These are phyloP conservation scores for Glossophaga mutica DNA, from an alignment of 2,797 vertebrate genomes.

Conservation along the genomic window DNA sequence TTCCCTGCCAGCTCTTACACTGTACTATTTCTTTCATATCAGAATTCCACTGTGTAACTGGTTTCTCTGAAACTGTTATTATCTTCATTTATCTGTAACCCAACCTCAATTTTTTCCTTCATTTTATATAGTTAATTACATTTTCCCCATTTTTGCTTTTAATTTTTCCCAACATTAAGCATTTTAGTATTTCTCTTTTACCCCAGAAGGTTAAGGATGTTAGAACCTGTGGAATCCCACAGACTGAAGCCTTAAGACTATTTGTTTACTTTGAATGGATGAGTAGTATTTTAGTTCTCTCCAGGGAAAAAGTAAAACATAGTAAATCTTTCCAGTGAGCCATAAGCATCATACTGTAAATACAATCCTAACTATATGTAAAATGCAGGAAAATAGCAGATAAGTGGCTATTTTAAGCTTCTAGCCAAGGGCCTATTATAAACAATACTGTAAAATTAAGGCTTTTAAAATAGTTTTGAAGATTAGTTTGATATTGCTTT, in stretches of 20 bases:
- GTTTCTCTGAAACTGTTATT: neutral
- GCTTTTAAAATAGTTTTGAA: neutral
- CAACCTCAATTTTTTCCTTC: neutral
- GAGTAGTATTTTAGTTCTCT: neutral
- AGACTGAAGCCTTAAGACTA: neutral
- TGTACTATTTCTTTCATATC: neutral
- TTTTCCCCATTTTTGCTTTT: neutral
- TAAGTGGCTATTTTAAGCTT: neutral
- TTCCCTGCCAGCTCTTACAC: neutral
- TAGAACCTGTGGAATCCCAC: neutral
- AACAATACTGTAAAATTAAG: neutral
- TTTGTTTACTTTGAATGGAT: neutral
- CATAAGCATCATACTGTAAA: neutral
- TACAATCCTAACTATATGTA: neutral
- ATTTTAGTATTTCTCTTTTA: neutral
- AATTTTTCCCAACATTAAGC: neutral
- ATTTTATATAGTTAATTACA: neutral
- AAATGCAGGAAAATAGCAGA: neutral
- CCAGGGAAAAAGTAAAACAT: conserved; percentile 15
- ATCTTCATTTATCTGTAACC: neutral
- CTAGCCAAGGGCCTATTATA: neutral
- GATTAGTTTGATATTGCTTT: neutral
- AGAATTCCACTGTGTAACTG: neutral
- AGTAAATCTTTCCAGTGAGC: neutral
- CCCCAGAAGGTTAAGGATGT: neutral